Base-by-base conservation (phyloP, 2,113 vertebrate genomes). In the Catharus bicknelli region DNA sequence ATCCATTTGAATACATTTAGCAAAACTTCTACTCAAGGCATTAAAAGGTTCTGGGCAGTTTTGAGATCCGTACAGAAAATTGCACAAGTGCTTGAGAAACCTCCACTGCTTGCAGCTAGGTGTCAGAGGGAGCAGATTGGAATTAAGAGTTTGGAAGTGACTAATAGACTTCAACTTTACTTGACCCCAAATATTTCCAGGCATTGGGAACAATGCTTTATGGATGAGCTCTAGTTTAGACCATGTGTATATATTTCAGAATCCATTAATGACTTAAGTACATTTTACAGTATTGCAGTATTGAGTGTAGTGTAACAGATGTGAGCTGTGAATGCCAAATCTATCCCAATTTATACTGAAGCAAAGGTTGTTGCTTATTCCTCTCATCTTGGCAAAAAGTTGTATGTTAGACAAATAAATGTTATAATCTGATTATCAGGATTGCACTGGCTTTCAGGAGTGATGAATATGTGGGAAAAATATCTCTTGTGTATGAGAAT, bases 161-260 rank as follows among this genome's bases (percentile, higher is more conserved):
- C 53, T 70, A 59, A 93, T 17, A 83, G 74, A 38, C 47, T 92
- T 85, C 86, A 90, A 62, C 81, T 96, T 84, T 79, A 13, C 42
- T 61, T 75, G 70, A 85, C 47, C 38, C 43, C 81, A 68, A 57
- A 36, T 75, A 76, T 62, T 94, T 90, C 70, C 77, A 84, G 50
- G 34, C 51, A 36, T n/a, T 48, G 21, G 55, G 55, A 90, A 20
- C 45, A 80, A 76, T 89, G 43, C 54, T 42, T 45, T 58, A 66
- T 79, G 58, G 81, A 84, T 79, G 34, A 79, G 47, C n/a, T 88
- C 21, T 42, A 16, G 16, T 54, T 91, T 55, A 80, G 68, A 47
- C 27, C 13, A 10, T 8, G 11, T 20, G 18, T 55, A 23, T 66
- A 7, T 72, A 50, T 81, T 91, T 76, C 83, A 88, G 68, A 68